Conservation (phyloP, 2,888 invertebrate species). For the Protodeltote pygarga region DNA sequence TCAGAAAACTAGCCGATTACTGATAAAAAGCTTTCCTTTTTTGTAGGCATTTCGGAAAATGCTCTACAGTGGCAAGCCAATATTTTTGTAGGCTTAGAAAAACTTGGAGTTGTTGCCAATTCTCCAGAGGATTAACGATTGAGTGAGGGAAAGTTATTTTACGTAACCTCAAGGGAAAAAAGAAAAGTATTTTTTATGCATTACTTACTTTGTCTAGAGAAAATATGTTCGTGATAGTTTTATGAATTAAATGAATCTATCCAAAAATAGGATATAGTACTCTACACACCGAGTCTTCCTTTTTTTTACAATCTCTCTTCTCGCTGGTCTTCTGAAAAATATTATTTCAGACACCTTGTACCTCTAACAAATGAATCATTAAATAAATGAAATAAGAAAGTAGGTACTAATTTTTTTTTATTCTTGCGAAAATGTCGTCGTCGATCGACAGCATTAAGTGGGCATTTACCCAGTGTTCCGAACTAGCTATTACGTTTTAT, state of each 20-base stretch:
- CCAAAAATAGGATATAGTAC: no score
- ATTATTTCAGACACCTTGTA: neutral
- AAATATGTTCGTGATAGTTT: slow-evolving; percentile 1
- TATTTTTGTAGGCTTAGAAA: no score
- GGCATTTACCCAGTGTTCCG: slow-evolving; percentile 50
- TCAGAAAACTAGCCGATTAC: no score
- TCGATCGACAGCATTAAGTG: slow-evolving; percentile 42
- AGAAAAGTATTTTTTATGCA: slow-evolving; percentile 29
- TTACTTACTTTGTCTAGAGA: slow-evolving; percentile 9
- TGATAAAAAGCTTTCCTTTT: no score
- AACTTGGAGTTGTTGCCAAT: no score
- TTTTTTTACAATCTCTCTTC: no score
- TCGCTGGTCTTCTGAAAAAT: neutral
- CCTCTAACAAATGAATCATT: no score
- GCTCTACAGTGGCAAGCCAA: no score
- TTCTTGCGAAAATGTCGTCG: slow-evolving; percentile 5
- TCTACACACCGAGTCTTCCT: no score
- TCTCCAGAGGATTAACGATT: slow-evolving; percentile 29
- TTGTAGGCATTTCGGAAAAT: no score
- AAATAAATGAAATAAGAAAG: no score
- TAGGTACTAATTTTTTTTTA: no score
- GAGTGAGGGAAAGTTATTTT: slow-evolving; percentile 49
- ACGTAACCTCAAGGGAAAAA: slow-evolving; percentile 28
- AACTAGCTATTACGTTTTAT: slow-evolving; percentile 53
- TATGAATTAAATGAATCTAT: neutral